Evolutionary conservation across 2,113 vertebrate species (phyloP), one percentile per base, ranked within the genome.

Genomic region (Ancistrus triradiatus): DNA sequence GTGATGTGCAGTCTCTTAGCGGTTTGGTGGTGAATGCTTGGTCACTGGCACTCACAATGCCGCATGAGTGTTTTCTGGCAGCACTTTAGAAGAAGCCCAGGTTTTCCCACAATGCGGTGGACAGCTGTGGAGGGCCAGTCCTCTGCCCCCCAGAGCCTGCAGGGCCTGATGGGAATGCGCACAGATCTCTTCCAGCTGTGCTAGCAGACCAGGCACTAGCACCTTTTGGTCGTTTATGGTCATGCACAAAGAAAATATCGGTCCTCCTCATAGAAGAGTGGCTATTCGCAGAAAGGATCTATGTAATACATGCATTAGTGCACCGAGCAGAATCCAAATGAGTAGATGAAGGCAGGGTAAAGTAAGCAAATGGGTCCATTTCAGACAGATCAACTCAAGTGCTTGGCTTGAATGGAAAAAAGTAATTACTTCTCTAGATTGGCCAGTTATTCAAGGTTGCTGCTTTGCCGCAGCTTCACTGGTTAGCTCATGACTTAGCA

Each of bases 151-250:
- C 21, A 59, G 63, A 63, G 70, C 38, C 25, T 42, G 42, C 63
- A 50, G n/a, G 48, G 50, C 57, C 64, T 63, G 48, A 44, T 63
- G 70, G 65, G 59, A 72, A 68, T 72, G 64, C 21, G 3, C 46
- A 57, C 59, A 72, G 70, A 72, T 72, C 64, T 68, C 58, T 68
- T 72, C 70, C 70, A 72, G 70, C 64, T 72, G 70, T 63, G 59
- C 53, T 50, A 68, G 55, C 64, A 68, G 27, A 33, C 49, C 53
- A 51, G 35, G 43, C 19, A 7, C 60, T 46, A 72, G 53, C 63
- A 67, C 58, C 63, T 66, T 61, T 61, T 59, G 63, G 43, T 66
- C 40, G 19, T 72, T 67, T 46, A 47, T 46, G 49, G 48, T 38
- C 24, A 49, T 55, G 49, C 48, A 57, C 44, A 62, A n/a, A 62